Evolutionary conservation across 2,888 invertebrate genomes (phyloP), one percentile per base, ranked within the genome.

Genomic region (Mactromeris polynyma): DNA sequence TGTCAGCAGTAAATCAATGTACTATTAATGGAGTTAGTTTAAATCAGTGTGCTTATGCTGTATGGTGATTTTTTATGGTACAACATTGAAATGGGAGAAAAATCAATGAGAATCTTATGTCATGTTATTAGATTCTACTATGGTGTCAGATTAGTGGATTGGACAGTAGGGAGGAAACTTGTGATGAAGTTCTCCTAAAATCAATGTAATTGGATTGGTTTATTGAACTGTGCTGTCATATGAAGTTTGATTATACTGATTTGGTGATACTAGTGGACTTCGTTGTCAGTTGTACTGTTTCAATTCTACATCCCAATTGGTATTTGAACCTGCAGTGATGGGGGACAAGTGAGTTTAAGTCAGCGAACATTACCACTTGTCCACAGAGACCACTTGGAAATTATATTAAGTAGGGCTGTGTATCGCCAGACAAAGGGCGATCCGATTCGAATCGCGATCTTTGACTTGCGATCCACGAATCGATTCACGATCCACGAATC

Each of bases 161-260:
- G 36, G 73, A 73, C 73, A 73, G 17, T 9, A 33, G 36, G 19
- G 36, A 36, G 2, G 17, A 33, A 33, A 26, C 26, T 64, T n/a
- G 58, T 64, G n/a, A 64, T 26, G n/a, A 21, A 21, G 0, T 54
- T 26, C 26, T 26, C 26, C 7, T 1, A 64, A 58, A 64, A 64
- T 64, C 58, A 64, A 64, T 64, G n/a, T 26, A 64, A 64, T 64
- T 64, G 58, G 58, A 64, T 64, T 26, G n/a, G n/a, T 64, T 64
- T 54, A 17, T 26, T 26, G 26, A 26, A 2, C 9, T n/a, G 26
- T 26, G 26, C 6, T 64, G 58, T n/a, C n/a, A 46, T 46, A n/a
- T 46, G 26, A 64, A 26, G 26, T 26, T 64, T 64, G 58, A 64
- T 64, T 26, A 6, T 64, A 0, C 3, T 64, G 58, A 64, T 26